phyloP scores from a whole-genome alignment of 2,797 vertebrate genomes.

The Argya squamiceps region DNA sequence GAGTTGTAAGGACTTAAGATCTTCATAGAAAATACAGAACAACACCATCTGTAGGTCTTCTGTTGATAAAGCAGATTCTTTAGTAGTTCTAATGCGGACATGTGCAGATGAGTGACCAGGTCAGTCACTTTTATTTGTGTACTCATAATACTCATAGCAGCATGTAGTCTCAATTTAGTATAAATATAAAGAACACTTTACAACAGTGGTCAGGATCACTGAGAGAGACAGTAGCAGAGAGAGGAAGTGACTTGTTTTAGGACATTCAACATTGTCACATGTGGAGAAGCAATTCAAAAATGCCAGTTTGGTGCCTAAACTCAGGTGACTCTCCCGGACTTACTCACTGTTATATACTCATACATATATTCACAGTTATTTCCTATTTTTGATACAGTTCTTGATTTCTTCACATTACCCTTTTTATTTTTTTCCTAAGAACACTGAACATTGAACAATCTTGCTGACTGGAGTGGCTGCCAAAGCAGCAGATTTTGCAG shows the following conservation, averaged over 20 bases:
- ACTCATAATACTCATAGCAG: neutral
- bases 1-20: neutral
- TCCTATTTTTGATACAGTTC: neutral
- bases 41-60: fast-evolving
- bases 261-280: fast-evolving
- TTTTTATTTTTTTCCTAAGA: neutral
- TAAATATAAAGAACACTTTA: neutral
- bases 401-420: neutral
- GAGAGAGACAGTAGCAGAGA: neutral
- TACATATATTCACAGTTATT: neutral
- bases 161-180: neutral
- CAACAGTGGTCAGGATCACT: neutral
- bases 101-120: neutral
- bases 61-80: neutral
- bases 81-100: neutral
- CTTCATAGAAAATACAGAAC: neutral
- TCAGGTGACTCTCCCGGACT: fast-evolving
- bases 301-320: neutral
- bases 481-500: slow-evolving; percentile 4
- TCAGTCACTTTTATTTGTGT: neutral
- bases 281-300: neutral
- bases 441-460: neutral
- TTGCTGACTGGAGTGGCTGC: neutral
- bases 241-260: neutral
- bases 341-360: neutral